A percentile compares a stretch with the other conserved stretches of the same genome.
Conservation (phyloP, 2,113 vertebrate species). For the Hydrolagus affinis region DNA sequence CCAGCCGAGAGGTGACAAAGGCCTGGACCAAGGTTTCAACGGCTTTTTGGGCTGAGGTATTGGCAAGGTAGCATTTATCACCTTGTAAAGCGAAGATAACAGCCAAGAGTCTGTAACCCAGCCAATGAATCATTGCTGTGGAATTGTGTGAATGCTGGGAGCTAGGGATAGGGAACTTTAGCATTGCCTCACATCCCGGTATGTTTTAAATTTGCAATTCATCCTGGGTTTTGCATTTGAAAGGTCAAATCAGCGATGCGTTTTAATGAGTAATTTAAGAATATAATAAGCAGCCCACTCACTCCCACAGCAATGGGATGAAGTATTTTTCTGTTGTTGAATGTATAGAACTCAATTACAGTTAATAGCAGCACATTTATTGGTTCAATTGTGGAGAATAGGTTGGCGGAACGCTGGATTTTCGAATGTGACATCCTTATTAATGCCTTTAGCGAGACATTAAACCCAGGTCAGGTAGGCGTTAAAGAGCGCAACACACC, state of each 20-base stretch:
- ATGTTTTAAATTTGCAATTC: not conserved
- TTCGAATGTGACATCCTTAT: too few relatives aligned
- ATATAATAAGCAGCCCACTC: not conserved
- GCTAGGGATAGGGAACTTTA: not conserved
- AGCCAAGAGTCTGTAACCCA: not conserved
- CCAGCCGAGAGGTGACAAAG: too few relatives aligned
- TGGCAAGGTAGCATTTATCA: too few relatives aligned
- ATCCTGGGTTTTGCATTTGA: not conserved
- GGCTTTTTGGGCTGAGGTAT: too few relatives aligned
- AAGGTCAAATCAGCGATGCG: not conserved
- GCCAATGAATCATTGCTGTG: not conserved
- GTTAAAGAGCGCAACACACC: too few relatives aligned
- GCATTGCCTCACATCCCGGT: not conserved
- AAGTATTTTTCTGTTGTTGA: not conserved
- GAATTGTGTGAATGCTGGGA: not conserved
- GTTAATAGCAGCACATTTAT: not conserved
- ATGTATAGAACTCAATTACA: not conserved
- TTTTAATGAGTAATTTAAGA: not conserved
- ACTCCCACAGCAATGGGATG: not conserved
- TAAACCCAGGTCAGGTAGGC: too few relatives aligned
- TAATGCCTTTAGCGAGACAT: too few relatives aligned
- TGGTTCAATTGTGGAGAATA: not conserved
- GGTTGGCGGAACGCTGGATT: too few relatives aligned
- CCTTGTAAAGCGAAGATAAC: not conserved
- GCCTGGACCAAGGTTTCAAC: too few relatives aligned